Conservation (phyloP, 2,797 vertebrate species). For the Buceros bicornis region DNA sequence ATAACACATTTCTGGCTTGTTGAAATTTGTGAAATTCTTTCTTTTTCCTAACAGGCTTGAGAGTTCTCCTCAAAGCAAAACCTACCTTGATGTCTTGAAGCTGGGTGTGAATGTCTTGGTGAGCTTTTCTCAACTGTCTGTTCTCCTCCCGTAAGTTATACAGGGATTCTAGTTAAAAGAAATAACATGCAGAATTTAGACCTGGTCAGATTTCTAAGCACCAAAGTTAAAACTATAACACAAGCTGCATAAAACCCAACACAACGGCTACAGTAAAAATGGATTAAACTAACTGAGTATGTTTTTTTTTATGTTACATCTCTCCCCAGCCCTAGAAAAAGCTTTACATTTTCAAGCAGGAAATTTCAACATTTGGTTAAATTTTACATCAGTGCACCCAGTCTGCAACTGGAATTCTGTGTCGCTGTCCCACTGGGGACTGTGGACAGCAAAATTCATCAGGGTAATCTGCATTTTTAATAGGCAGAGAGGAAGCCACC, state of each 20-base stretch:
- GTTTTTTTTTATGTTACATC: background rate
- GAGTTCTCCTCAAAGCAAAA: background rate
- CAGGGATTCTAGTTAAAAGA: conserved; percentile 83
- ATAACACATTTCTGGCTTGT: background rate
- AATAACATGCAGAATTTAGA: background rate
- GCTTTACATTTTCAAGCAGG: background rate
- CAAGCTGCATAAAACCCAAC: background rate
- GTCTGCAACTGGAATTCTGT: background rate
- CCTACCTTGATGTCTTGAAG: conserved; percentile 94
- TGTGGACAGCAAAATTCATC: background rate
- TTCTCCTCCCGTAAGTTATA: conserved; percentile 95
- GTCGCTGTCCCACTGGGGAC: background rate
- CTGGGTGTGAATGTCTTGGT: conserved; percentile 94
- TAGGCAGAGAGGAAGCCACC: background rate
- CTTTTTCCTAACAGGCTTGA: background rate
- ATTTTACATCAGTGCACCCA: background rate
- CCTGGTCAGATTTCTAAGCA: background rate
- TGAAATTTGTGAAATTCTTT: background rate
- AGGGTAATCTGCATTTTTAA: background rate
- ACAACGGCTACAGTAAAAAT: background rate
- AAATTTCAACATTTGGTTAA: background rate
- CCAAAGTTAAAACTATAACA: background rate
- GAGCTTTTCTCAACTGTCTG: conserved; percentile 93
- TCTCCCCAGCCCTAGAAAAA: background rate
- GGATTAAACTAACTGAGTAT: background rate